Evolutionary conservation across 2,113 vertebrate genomes (phyloP).

Genomic region (Engystomops pustulosus): DNA sequence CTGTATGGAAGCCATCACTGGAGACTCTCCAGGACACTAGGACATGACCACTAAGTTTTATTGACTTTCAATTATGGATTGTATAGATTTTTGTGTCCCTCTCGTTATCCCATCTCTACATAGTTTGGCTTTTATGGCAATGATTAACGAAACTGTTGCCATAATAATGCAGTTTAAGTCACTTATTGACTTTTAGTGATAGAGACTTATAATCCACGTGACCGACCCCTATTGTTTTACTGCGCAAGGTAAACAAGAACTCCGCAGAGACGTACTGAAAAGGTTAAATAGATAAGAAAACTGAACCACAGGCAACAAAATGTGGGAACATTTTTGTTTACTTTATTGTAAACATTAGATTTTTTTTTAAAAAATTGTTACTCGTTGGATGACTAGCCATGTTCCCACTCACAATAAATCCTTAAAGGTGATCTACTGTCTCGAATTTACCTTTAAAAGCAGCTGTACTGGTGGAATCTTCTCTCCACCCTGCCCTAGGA

Average conservation of each 20-base stretch:
- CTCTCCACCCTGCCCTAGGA: too few relatives aligned
- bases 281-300: slow-evolving; percentile 28
- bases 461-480: too few relatives aligned
- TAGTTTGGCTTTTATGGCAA: slow-evolving; percentile 18
- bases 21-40: neutral
- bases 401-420: too few relatives aligned
- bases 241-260: slow-evolving; percentile 15
- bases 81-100: neutral
- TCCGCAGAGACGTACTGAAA: neutral
- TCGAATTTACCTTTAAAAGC: too few relatives aligned
- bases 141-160: slow-evolving; percentile 23
- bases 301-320: neutral
- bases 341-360: neutral
- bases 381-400: too few relatives aligned
- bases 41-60: neutral
- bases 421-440: too few relatives aligned
- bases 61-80: slow-evolving; percentile 29
- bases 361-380: too few relatives aligned
- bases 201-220: slow-evolving; percentile 15
- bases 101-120: neutral
- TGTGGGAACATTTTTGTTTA: neutral
- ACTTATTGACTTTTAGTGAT: slow-evolving; percentile 27
- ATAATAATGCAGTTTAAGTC: slow-evolving; percentile 3
- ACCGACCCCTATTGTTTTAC: slow-evolving; percentile 35
- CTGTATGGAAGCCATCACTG: neutral